A percentile compares a stretch with the other conserved stretches of the same genome.
phyloP scores from a whole-genome alignment of 2,888 invertebrate species.

The Alloplasta piceator region DNA sequence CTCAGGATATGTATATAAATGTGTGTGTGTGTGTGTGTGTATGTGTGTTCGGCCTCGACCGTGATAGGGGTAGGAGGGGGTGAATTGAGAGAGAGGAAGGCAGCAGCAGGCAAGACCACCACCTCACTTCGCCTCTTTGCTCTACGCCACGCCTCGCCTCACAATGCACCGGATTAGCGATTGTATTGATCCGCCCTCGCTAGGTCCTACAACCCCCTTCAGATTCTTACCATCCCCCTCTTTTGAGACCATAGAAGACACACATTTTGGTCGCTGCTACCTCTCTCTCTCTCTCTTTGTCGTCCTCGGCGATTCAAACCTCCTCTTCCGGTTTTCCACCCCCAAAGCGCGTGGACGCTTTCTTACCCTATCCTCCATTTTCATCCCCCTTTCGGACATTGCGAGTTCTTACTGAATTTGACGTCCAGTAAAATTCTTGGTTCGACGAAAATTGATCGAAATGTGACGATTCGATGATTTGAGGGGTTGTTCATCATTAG shows the following conservation, averaged over 20 bases:
- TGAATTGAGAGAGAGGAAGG: slow-evolving; percentile 65
- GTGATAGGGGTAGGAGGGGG: slow-evolving; percentile 48
- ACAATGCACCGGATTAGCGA: slow-evolving; percentile 83
- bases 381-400: slow-evolving; percentile 20
- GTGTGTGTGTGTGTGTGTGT: slow-evolving; percentile 27
- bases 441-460: too few relatives aligned
- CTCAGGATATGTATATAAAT: slow-evolving; percentile 43
- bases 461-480: too few relatives aligned
- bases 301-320: slow-evolving; percentile 53
- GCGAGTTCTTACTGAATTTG: too few relatives aligned
- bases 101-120: slow-evolving; percentile 75
- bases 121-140: slow-evolving; percentile 81
- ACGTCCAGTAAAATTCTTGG: too few relatives aligned
- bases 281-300: slow-evolving; percentile 60
- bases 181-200: slow-evolving; percentile 83
- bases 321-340: slow-evolving; percentile 37
- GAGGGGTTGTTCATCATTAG: too few relatives aligned
- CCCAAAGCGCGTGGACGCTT: slow-evolving; percentile 54
- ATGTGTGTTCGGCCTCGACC: slow-evolving; percentile 49
- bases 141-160: slow-evolving; percentile 82
- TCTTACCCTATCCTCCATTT: slow-evolving; percentile 63
- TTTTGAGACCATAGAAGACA: slow-evolving; percentile 62
- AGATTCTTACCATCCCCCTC: slow-evolving; percentile 39
- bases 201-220: slow-evolving; percentile 78
- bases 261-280: slow-evolving; percentile 75